Evolutionary conservation across 2,888 invertebrate species (phyloP), one percentile per base, ranked within the genome.

Genomic region (Nezara viridula): DNA sequence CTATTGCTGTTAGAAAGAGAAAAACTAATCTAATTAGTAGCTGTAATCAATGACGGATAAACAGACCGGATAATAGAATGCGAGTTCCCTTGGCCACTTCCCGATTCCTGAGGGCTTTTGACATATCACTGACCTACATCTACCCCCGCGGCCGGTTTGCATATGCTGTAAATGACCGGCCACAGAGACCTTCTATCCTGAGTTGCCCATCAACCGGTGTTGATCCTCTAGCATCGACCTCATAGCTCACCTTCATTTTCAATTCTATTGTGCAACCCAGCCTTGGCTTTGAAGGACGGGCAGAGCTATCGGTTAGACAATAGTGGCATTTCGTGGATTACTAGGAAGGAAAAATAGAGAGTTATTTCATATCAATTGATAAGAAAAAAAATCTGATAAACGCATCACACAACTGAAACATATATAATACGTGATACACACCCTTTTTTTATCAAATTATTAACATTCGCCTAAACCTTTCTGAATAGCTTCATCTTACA

Each of bases 81-180:
- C n/a, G n/a, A n/a, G n/a, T 60, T 2, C 60, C 0, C 27, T 32
- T 14, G 27, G 5, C 6, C 60, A 32, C 27, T 55, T 55, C 55
- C 55, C 21, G 16, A 19, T 37, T 37, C 32, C 32, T 37, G 66
- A 19, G 27, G 27, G 27, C 27, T 27, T 1, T 10, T 3, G 21
- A 16, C 60, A n/a, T 60, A 60, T 73, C 66, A 73, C 37, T 73
- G 66, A 37, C 66, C 66, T 73, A 21, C 32, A 73, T 73, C 66
- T 73, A 37, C 66, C 5, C 19, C 66, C 7, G 16, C 1, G 5
- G 37, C 66, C 7, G 32, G 66, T 73, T 73, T 37, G 66, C 66
- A 73, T 73, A 37, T 9, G 19, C 37, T 9, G 37, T 37, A 2
- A 73, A 60, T 27, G 60, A 60, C 27, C 60, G 55, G 12, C n/a